phyloP scores from a whole-genome alignment of 2,113 vertebrate genomes.

The Leptosomus discolor region DNA sequence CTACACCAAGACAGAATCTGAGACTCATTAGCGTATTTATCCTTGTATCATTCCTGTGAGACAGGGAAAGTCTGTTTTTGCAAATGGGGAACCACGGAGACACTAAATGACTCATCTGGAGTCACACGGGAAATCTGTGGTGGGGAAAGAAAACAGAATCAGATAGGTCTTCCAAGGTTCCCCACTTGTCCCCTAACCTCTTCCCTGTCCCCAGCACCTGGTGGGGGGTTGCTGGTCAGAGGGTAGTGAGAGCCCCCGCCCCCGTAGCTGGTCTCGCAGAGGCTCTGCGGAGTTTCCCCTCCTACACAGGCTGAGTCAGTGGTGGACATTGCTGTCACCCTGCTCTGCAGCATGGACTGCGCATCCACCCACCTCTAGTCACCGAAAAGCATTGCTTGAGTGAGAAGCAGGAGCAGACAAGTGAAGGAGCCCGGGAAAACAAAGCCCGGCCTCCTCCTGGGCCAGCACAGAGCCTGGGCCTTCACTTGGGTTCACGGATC shows the following conservation, averaged over 20 bases:
- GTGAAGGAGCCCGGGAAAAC: not conserved
- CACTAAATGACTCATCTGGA: not conserved
- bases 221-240: not conserved
- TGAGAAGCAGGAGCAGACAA: not conserved
- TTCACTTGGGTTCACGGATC: not conserved
- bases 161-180: not conserved
- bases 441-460: no score
- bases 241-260: not conserved
- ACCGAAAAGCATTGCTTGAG: accelerated
- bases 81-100: not conserved
- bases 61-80: not conserved
- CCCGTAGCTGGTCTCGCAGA: accelerated
- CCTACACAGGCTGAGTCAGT: not conserved
- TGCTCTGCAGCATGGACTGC: accelerated
- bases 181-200: not conserved
- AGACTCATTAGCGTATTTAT: not conserved
- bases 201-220: accelerated
- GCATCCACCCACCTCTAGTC: not conserved
- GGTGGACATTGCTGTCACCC: not conserved
- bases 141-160: not conserved
- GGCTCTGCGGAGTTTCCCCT: not conserved
- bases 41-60: not conserved
- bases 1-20: accelerated
- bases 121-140: not conserved
- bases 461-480: not conserved